phyloP scores from a whole-genome alignment of 53 echinoderm and acorn worm genomes.

The Pentamera pediparva region DNA sequence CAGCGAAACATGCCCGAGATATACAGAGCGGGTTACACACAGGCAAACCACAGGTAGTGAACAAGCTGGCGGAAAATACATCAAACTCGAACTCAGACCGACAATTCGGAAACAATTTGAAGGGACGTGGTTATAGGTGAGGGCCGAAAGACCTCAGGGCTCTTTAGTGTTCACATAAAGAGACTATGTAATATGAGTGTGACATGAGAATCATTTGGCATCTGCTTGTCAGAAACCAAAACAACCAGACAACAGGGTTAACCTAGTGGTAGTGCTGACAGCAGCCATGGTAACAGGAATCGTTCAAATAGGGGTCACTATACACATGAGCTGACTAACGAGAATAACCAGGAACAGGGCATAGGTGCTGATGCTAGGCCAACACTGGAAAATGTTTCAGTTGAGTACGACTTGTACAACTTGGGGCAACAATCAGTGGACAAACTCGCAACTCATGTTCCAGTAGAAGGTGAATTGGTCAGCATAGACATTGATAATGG shows the following conservation, averaged over 20 bases:
- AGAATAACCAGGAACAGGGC: background rate
- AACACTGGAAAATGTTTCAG: background rate
- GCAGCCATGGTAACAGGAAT: background rate
- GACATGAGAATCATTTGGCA: slow-evolving; percentile 31
- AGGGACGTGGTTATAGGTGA: slow-evolving; percentile 17
- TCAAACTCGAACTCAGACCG: no score
- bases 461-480: slow-evolving; percentile 3
- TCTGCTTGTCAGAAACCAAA: slow-evolving; percentile 28
- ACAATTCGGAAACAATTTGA: background rate
- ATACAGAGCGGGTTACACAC: no score
- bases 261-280: no score
- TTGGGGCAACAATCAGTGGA: background rate
- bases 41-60: no score
- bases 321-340: slow-evolving; percentile 27
- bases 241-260: no score
- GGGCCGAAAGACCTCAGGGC: slow-evolving; percentile 8
- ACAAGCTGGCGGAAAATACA: no score
- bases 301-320: background rate
- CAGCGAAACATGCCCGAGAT: no score
- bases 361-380: background rate
- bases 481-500: slow-evolving; percentile 38
- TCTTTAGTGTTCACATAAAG: background rate
- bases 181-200: slow-evolving; percentile 6
- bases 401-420: slow-evolving; percentile 7
- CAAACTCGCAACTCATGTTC: background rate